Base-by-base conservation (phyloP, 1,140 invertebrate species). In the Ctenoplectra terminalis region DNA sequence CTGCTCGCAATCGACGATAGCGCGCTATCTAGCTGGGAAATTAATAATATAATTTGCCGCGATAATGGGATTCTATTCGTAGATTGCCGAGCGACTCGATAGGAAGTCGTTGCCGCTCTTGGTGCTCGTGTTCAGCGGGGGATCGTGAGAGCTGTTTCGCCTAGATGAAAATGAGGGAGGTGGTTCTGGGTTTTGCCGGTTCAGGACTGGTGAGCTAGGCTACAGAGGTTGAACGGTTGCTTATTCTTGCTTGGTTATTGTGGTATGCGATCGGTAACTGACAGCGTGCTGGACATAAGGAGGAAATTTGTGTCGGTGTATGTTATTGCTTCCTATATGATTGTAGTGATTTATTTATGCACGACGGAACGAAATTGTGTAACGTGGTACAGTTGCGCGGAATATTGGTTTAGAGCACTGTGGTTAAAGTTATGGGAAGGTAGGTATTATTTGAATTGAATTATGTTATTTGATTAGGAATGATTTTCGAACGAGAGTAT, bases 21-120 rank as follows among this genome's bases (percentile, higher is more conserved):
- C 37, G 23, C 29, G 43, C 1, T 29, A 29, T 61, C 31, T 17
- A 3, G 48, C 37, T 11, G 29, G 29, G 9, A 11, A 60, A 52
- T 82, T 84, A 56, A 34, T 54, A 34, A 60, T 50, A 50, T 54
- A 84, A 74, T 82, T 77, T 20, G 11, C 64, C 3, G 31, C 23
- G 63, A 67, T 77, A 77, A 77, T 67, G 72, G n/a, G 46, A 75
- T 69, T 67, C 75, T 56, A 34, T 77, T 46, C 52, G 40, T 46
- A 37, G 40, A 77, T 77, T 43, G 40, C 23, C 7, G 11, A 34
- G 23, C 34, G 3, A 31, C 9, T 26, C 40, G 20, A 67, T 67
- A 37, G 63, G 63, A 67, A 76, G 52, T 76, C 50, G n/a, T 37
- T 52, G 61, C 11, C 9, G 9, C 6, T 74, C 56, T 34, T 13